A percentile compares a stretch with the other conserved stretches of the same genome.
Conservation (phyloP, 53 echinoderm and acorn worm genomes). For the Glandiceps talaboti region DNA sequence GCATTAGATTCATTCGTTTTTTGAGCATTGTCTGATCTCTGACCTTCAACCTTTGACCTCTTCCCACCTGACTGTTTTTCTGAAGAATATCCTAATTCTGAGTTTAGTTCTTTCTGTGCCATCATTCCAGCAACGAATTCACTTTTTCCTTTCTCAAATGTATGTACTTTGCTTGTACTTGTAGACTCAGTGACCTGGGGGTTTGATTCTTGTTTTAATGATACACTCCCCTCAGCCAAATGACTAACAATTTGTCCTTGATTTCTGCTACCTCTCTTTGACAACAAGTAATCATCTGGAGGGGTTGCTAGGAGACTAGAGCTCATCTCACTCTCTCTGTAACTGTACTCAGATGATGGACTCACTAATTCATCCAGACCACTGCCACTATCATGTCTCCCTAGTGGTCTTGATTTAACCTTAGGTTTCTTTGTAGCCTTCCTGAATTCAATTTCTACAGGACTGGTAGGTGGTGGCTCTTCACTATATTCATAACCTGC, state of each 20-base stretch:
- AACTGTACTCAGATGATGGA: constrained; percentile 17
- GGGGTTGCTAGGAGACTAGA: constrained; percentile 47
- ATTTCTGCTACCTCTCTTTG: not conserved
- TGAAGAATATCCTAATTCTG: not conserved
- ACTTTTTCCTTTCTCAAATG: not conserved
- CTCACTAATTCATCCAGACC: not conserved
- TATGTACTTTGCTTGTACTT: not conserved
- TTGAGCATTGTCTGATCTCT: not conserved
- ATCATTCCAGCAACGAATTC: not conserved
- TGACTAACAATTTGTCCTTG: too few relatives aligned
- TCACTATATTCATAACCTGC: too few relatives aligned
- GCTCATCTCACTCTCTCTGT: constrained; percentile 82
- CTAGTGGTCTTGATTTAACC: not conserved
- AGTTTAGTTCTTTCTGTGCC: not conserved
- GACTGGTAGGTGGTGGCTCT: constrained; percentile 3
- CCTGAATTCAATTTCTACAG: not conserved
- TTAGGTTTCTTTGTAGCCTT: not conserved
- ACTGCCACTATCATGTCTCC: not conserved
- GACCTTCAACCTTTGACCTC: not conserved
- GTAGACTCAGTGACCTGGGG: not conserved
- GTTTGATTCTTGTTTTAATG: not conserved
- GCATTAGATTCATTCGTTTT: not conserved
- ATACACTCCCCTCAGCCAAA: too few relatives aligned
- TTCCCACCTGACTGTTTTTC: not conserved
- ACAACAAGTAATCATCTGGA: not conserved